Percentiles rank a stretch among this genome's conserved stretches.
Conservation (phyloP, 2,888 invertebrate species). For the Desoria tigrina region DNA sequence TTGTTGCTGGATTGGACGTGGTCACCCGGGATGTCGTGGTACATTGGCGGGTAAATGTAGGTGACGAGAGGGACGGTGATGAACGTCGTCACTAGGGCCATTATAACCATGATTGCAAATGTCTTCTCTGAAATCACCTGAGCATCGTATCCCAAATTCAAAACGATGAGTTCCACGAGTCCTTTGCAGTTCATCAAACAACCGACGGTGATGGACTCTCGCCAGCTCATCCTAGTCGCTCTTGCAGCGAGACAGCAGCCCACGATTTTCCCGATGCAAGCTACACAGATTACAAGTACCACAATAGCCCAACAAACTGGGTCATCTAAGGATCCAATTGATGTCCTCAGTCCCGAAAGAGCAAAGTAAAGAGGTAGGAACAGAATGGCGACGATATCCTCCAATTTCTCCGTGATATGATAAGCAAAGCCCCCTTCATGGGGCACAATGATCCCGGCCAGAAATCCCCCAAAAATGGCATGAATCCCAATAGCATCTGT, state of each 20-base stretch:
- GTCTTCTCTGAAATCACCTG: slow-evolving; percentile 32
- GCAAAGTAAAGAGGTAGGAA: slow-evolving; percentile 44
- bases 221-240: slow-evolving; percentile 34
- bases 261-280: slow-evolving; percentile 43
- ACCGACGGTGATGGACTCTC: slow-evolving; percentile 39
- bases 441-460: slow-evolving; percentile 40
- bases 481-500: slow-evolving; percentile 46
- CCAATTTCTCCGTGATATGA: slow-evolving; percentile 38
- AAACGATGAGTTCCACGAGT: slow-evolving; percentile 44
- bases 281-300: slow-evolving; percentile 31
- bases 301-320: slow-evolving; percentile 34
- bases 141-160: slow-evolving; percentile 42
- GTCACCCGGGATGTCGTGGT: slow-evolving; percentile 22
- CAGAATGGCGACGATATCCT: slow-evolving; percentile 39
- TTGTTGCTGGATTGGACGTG: background rate
- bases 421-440: slow-evolving; percentile 43
- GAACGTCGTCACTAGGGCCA: slow-evolving; percentile 45
- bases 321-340: slow-evolving; percentile 38
- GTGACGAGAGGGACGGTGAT: slow-evolving; percentile 39
- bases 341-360: slow-evolving; percentile 36
- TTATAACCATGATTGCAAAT: slow-evolving; percentile 49
- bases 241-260: slow-evolving; percentile 41
- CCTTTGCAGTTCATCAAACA: slow-evolving; percentile 48
- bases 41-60: slow-evolving; percentile 34
- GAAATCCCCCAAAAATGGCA: slow-evolving; percentile 44